Evolutionary conservation across 2,888 invertebrate species (phyloP), one percentile per base, ranked within the genome.

Genomic region (Capitulum mitella): DNA sequence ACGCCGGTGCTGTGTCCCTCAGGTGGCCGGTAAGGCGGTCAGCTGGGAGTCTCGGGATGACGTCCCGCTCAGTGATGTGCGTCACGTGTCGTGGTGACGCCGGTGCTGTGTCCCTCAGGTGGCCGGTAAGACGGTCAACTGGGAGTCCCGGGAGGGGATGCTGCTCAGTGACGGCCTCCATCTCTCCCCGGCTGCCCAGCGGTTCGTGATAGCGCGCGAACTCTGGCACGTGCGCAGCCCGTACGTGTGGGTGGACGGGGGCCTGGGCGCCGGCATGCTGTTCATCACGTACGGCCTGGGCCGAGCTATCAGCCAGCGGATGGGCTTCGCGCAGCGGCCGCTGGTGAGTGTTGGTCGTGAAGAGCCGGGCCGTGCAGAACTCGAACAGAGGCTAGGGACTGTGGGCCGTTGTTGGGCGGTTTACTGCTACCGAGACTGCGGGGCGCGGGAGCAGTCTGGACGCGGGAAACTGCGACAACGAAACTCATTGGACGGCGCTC

Each of bases 161-260:
- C 75, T 29, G 29, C 75, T 75, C 14, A 29, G 29, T 6, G 10
- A n/a, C 43, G 75, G n/a, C n/a, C 43, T 75, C 12, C 29, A n/a
- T 2, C 46, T 75, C 8, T 75, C 75, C n/a, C 43, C 40, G n/a
- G 75, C 75, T 29, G 75, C 43, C 12, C 75, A 75, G 46, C 26
- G 46, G 75, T 75, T 75, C 75, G 75, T 43, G 43, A 46, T 75
- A 14, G 75, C 75, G 8, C 75, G 43, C 29, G 75, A 75, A 16
- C 29, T 75, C 43, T 29, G 46, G n/a, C 29, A 12, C 14, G 75
- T n/a, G 12, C 43, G 46, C 43, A 12, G 43, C 29, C 14, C n/a
- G 29, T 29, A 43, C n/a, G 46, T 75, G n/a, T 75, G n/a, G 43
- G 26, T 8, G 43, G 75, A 75, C 75, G 46, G 43, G 0, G 46